Percentiles rank a stretch among this genome's conserved stretches.
phyloP scores from a whole-genome alignment of 2,888 invertebrate species.

The Tortrix viridana region DNA sequence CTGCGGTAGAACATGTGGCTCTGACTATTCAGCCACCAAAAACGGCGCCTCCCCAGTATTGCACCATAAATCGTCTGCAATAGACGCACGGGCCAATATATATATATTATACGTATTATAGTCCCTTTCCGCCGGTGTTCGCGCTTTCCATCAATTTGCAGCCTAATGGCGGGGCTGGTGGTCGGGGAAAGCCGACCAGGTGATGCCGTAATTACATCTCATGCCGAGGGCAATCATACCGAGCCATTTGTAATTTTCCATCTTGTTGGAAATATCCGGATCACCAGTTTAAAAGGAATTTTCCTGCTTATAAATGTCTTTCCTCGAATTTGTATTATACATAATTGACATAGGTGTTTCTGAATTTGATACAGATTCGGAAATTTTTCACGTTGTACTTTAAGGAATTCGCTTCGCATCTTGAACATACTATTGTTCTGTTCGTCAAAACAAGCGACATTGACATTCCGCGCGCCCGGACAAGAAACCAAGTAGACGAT shows the following conservation, averaged over 20 bases:
- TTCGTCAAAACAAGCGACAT: constrained; percentile 5
- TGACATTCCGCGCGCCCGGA: constrained; percentile 9
- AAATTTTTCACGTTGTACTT: background rate
- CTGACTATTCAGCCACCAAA: too few species aligned
- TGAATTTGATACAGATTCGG: constrained; percentile 11
- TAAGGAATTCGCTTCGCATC: background rate
- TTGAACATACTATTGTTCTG: background rate
- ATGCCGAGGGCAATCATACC: constrained; percentile 20
- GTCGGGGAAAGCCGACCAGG: constrained; percentile 30
- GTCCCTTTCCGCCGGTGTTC: constrained; percentile 23
- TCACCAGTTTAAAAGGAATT: background rate
- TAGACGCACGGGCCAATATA: too few species aligned
- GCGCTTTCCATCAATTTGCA: constrained; percentile 36
- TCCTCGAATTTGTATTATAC: constrained; percentile 1
- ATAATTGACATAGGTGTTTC: constrained; percentile 17
- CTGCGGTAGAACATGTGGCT: too few species aligned
- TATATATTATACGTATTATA: background rate
- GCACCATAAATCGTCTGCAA: too few species aligned
- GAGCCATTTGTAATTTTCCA: constrained; percentile 8
- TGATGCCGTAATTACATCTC: constrained; percentile 16
- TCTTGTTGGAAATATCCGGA: constrained; percentile 6
- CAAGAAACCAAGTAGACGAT: constrained; percentile 21
- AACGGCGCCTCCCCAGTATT: too few species aligned
- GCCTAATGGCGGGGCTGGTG: constrained; percentile 12
- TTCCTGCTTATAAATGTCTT: too few species aligned